phyloP scores from a whole-genome alignment of 2,113 vertebrate genomes.

The Arizona elegans region DNA sequence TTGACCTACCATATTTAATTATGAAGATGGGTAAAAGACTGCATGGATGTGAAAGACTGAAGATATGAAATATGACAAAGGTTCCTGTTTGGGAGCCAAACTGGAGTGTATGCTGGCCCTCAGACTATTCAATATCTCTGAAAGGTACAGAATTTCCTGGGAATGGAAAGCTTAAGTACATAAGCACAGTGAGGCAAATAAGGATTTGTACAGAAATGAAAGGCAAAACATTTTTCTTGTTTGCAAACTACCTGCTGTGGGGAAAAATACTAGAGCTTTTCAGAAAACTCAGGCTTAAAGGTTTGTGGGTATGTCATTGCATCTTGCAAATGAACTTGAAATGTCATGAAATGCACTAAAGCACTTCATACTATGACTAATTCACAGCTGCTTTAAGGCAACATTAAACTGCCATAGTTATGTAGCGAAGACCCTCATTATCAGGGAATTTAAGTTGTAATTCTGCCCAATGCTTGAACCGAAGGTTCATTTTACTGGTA shows the following conservation, averaged over 20 bases:
- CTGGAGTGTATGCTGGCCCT: neutral
- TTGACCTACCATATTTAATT: neutral
- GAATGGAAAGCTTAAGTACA: neutral
- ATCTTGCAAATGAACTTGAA: slow-evolving; percentile 13
- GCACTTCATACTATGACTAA: neutral
- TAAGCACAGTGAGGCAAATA: neutral
- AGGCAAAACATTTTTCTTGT: neutral
- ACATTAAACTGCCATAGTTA: slow-evolving; percentile 6
- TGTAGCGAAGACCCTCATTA: slow-evolving; percentile 1
- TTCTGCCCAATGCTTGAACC: neutral
- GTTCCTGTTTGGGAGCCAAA: neutral
- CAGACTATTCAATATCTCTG: neutral
- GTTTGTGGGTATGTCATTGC: neutral
- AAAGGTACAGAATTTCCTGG: neutral
- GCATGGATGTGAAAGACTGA: neutral
- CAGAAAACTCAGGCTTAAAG: neutral
- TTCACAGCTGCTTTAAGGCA: slow-evolving; percentile 17
- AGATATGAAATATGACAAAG: neutral
- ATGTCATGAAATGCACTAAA: slow-evolving; percentile 12
- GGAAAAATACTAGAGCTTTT: neutral
- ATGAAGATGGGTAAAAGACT: neutral
- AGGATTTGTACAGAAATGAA: neutral
- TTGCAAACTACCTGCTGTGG: neutral
- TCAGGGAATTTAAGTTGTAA: slow-evolving; percentile 8
- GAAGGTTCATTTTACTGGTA: neutral